These are phyloP conservation scores for Electrophaes corylata DNA, from an alignment of 2,888 invertebrate species.

Conservation along the genomic window DNA sequence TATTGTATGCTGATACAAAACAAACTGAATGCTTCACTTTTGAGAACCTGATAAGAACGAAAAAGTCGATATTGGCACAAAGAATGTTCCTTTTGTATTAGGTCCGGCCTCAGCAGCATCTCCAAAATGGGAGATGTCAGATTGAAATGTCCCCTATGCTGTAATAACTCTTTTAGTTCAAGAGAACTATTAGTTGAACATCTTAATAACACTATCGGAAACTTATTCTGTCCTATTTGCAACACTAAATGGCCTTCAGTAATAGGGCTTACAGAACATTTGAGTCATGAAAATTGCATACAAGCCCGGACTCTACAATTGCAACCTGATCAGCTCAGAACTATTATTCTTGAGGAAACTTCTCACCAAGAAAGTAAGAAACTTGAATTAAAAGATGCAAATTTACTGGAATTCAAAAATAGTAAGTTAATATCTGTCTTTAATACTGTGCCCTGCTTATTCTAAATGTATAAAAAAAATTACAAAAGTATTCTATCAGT, in stretches of 20 bases:
- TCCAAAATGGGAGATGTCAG: constrained; percentile 78
- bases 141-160: constrained; percentile 86
- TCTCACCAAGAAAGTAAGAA: constrained; percentile 25
- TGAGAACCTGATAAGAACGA: constrained; percentile 37
- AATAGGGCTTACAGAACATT: constrained; percentile 82
- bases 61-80: constrained; percentile 52
- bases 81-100: constrained; percentile 25
- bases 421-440: too few species aligned
- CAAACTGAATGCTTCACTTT: constrained; percentile 61
- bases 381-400: constrained; percentile 30
- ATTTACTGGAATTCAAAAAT: constrained; percentile 33
- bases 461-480: too few species aligned
- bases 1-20: constrained; percentile 57
- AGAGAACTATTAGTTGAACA: constrained; percentile 81
- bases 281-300: constrained; percentile 69
- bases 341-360: constrained; percentile 22
- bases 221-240: constrained; percentile 86
- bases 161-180: constrained; percentile 84
- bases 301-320: constrained; percentile 39
- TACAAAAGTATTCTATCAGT: too few species aligned
- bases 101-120: constrained; percentile 25
- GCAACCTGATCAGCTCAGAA: constrained; percentile 29
- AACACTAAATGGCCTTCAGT: constrained; percentile 80
- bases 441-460: too few species aligned
- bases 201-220: constrained; percentile 74